These are phyloP conservation scores for Nezara viridula DNA, from an alignment of 2,888 invertebrate species.

Conservation along the genomic window DNA sequence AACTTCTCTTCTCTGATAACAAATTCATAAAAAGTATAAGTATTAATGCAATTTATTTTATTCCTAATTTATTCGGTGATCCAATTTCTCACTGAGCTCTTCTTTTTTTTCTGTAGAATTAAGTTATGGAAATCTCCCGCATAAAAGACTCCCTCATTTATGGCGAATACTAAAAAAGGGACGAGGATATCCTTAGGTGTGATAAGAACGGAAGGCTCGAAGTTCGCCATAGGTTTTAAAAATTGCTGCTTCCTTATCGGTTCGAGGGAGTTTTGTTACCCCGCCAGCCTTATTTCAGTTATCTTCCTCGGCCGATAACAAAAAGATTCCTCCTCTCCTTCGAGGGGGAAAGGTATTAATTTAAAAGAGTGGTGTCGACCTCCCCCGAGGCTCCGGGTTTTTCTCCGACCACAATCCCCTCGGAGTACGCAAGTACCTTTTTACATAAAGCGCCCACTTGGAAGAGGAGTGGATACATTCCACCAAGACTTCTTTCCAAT, in stretches of 20 bases:
- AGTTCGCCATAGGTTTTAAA: slow-evolving; percentile 55
- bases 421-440: slow-evolving; percentile 35
- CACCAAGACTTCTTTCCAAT: slow-evolving; percentile 8
- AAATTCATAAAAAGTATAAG: background rate
- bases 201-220: background rate
- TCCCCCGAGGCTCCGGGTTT: slow-evolving; percentile 31
- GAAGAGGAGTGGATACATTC: slow-evolving; percentile 49
- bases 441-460: slow-evolving; percentile 56
- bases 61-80: slow-evolving; percentile 42
- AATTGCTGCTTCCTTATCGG: slow-evolving; percentile 56
- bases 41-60: slow-evolving; percentile 43
- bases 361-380: slow-evolving; percentile 52
- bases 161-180: slow-evolving; percentile 22
- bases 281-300: slow-evolving; percentile 28
- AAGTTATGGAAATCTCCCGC: slow-evolving; percentile 27
- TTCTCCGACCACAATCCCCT: slow-evolving; percentile 41
- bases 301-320: slow-evolving; percentile 38
- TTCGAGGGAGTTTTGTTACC: slow-evolving; percentile 26
- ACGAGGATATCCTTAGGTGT: slow-evolving; percentile 29
- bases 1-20: background rate
- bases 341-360: slow-evolving; percentile 50
- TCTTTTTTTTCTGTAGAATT: slow-evolving; percentile 27
- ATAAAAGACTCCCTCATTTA: slow-evolving; percentile 30
- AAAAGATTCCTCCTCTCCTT: slow-evolving; percentile 28
- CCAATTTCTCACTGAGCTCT: slow-evolving; percentile 40